These are phyloP conservation scores for Zaprionus camerounensis DNA, from an alignment of 1,140 invertebrate genomes.

Conservation along the genomic window DNA sequence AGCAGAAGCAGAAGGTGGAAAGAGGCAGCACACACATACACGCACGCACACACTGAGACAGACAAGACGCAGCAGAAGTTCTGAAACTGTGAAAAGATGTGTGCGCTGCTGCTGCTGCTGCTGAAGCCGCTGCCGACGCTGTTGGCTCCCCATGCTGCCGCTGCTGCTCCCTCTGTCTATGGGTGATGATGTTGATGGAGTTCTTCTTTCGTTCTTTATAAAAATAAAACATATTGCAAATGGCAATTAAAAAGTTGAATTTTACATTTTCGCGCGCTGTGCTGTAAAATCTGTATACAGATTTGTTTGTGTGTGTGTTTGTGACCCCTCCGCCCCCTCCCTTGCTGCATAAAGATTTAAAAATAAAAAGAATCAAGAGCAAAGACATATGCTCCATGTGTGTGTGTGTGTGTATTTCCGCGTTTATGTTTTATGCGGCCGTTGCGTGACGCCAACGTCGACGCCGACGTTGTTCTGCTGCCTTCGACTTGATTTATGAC, in stretches of 20 bases:
- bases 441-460: constrained; percentile 48
- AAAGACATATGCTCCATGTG: constrained; percentile 18
- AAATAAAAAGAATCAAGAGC: constrained; percentile 46
- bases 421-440: constrained; percentile 58
- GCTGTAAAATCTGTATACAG: constrained; percentile 33
- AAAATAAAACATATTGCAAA: constrained; percentile 56
- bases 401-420: constrained; percentile 34
- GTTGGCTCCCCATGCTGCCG: constrained; percentile 9
- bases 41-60: background rate
- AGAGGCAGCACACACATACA: constrained; percentile 3
- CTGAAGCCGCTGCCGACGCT: background rate
- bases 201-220: constrained; percentile 27
- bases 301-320: constrained; percentile 37
- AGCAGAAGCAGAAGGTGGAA: constrained; percentile 50
- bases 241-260: constrained; percentile 46
- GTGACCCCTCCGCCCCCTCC: background rate
- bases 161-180: constrained; percentile 10
- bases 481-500: constrained; percentile 64
- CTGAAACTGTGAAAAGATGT: constrained; percentile 48
- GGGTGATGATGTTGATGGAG: constrained; percentile 46
- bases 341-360: constrained; percentile 29
- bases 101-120: constrained; percentile 18
- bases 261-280: constrained; percentile 39
- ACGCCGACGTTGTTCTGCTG: constrained; percentile 29
- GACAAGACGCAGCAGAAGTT: constrained; percentile 41